Evolutionary conservation across 2,888 invertebrate species (phyloP).

Genomic region (Diplolepis rosae): DNA sequence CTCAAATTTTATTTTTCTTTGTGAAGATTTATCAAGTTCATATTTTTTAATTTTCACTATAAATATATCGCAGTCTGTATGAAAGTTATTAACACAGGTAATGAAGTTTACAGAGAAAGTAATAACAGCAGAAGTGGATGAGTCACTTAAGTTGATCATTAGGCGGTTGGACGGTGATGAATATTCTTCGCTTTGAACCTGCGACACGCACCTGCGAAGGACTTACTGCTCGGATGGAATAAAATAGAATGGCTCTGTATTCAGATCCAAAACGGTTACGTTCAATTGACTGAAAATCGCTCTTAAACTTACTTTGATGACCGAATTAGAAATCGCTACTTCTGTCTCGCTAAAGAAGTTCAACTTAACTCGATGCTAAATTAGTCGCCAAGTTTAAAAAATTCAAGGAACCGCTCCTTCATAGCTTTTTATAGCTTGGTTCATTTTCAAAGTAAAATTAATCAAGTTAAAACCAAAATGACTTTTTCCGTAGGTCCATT

Average conservation of each 20-base stretch:
- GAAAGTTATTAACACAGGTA: background rate
- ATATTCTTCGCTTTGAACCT: conserved; percentile 61
- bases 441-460: background rate
- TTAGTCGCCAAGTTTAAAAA: background rate
- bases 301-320: conserved; percentile 68
- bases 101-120: background rate
- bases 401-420: background rate
- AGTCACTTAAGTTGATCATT: conserved; percentile 53
- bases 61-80: no score
- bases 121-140: background rate
- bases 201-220: conserved; percentile 51
- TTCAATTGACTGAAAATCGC: conserved; percentile 69
- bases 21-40: no score
- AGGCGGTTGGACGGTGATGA: conserved; percentile 61
- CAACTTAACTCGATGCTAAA: conserved; percentile 4
- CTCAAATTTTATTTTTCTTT: no score
- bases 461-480: background rate
- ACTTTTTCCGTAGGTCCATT: background rate
- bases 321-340: conserved; percentile 65
- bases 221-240: conserved; percentile 58
- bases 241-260: conserved; percentile 59
- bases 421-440: background rate
- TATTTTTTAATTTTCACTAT: no score
- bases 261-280: conserved; percentile 56
- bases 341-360: background rate